Evolutionary conservation across 2,888 invertebrate genomes (phyloP), one percentile per base, ranked within the genome.

Genomic region (Kuschelorhynchus macadamiae): DNA sequence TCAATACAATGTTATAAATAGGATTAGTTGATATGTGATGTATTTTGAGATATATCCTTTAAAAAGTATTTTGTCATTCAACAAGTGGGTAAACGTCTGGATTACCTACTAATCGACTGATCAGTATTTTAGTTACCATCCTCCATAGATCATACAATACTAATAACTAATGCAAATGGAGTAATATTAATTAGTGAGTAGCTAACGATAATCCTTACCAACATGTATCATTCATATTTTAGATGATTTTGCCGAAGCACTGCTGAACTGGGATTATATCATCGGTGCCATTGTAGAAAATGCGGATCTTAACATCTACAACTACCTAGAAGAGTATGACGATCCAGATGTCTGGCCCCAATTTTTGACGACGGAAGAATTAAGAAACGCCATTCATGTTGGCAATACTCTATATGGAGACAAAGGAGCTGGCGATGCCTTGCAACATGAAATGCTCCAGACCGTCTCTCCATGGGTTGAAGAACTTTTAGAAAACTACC

Each of bases 401-500:
- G 53, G 62, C n/a, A 11, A 32, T 11, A 21, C 14, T 11, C 9
- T 1, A 8, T 62, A 46, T 25, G 44, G 42, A 14, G 44, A 32
- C 3, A 11, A 46, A 20, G 21, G 16, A 32, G 62, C 50, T 14
- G 52, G 30, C 9, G 11, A 53, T 14, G 50, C 50, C 16, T 20
- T 62, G 20, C 0, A 11, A 8, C 1, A 42, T 0, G 62, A 62
- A 9, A 36, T 53, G n/a, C 11, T 42, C 14, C 12, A 18, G 8
- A 53, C 46, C 41, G 32, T 52, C 32, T 44, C 62, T 11, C 42
- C 44, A 8, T 41, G 50, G 52, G 1, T 61, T 7, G 39, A 88
- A 0, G 88, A 89, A 71, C 82, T 93, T 0, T 77, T 92, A 0
- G 84, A 89, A 20, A 82, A 88, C 71, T 91, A 91, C 75, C 85